These are phyloP conservation scores for Lordiphosa collinella DNA, from an alignment of 1,140 invertebrate genomes.

Conservation along the genomic window DNA sequence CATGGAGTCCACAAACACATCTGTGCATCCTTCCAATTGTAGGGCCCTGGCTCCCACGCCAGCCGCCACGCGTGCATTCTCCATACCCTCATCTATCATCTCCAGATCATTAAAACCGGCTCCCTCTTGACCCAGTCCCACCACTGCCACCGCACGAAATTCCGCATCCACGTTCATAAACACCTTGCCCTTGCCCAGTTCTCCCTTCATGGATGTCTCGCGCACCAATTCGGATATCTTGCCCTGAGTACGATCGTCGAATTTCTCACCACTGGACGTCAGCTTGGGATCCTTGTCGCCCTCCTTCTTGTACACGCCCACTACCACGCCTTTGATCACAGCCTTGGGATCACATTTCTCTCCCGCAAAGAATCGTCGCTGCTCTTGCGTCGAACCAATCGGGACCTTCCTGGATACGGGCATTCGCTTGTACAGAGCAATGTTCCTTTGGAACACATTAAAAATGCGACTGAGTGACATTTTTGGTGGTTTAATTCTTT, in stretches of 20 bases:
- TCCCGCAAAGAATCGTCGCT: constrained; percentile 7
- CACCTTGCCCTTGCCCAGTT: constrained; percentile 81
- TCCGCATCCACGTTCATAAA: constrained; percentile 84
- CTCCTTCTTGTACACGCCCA: constrained; percentile 77
- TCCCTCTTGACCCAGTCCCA: constrained; percentile 85
- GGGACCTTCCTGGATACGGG: background rate
- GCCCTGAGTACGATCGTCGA: constrained; percentile 76
- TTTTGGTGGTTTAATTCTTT: background rate
- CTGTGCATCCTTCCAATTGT: constrained; percentile 81
- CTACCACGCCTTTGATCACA: constrained; percentile 75
- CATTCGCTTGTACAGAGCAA: constrained; percentile 5
- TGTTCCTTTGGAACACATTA: constrained; percentile 11
- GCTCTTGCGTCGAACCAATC: background rate
- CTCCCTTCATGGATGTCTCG: constrained; percentile 56
- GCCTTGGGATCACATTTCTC: constrained; percentile 6
- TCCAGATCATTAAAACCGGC: constrained; percentile 84
- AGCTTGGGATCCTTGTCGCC: constrained; percentile 64
- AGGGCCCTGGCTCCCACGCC: constrained; percentile 82
- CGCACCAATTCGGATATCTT: constrained; percentile 71
- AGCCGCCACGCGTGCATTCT: constrained; percentile 80
- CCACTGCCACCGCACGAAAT: constrained; percentile 84
- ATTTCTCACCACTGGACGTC: constrained; percentile 76
- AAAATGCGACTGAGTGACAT: constrained; percentile 23
- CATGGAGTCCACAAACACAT: constrained; percentile 86
- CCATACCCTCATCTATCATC: constrained; percentile 84